A percentile compares a stretch with the other conserved stretches of the same genome.
Evolutionary conservation across 2,888 invertebrate species (phyloP).

Genomic region (Phyllotreta striolata): DNA sequence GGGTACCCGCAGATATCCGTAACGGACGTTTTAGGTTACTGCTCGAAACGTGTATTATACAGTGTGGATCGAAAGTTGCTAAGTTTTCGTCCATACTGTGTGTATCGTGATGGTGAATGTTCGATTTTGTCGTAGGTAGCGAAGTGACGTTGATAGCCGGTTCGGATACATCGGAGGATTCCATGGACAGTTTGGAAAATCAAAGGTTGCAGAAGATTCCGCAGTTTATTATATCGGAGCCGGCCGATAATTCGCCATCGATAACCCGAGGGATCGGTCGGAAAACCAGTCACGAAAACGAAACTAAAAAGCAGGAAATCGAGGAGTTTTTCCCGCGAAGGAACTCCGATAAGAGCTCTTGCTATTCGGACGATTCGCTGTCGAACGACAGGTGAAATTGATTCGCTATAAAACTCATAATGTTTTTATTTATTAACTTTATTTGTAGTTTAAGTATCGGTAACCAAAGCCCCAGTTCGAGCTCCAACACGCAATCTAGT

Average conservation of each 20-base stretch:
- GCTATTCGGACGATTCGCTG: slow-evolving; percentile 77
- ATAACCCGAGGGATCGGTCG: slow-evolving; percentile 75
- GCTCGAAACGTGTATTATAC: too few species aligned
- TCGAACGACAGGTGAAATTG: slow-evolving; percentile 66
- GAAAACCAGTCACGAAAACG: slow-evolving; percentile 72
- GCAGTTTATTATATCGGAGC: slow-evolving; percentile 76
- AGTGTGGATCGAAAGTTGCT: too few species aligned
- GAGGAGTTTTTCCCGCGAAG: slow-evolving; percentile 66
- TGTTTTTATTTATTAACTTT: slow-evolving; percentile 1
- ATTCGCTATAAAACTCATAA: too few species aligned
- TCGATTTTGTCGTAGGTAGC: slow-evolving; percentile 67
- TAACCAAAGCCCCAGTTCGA: slow-evolving; percentile 60
- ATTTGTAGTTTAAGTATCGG: slow-evolving; percentile 54
- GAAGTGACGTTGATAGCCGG: slow-evolving; percentile 80
- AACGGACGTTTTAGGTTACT: slow-evolving; percentile 88
- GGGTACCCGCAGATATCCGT: slow-evolving; percentile 87
- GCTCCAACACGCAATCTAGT: slow-evolving; percentile 57
- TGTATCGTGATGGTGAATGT: background rate
- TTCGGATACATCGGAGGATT: slow-evolving; percentile 77
- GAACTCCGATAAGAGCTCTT: slow-evolving; percentile 74
- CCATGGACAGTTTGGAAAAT: slow-evolving; percentile 73
- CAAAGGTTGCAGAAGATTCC: slow-evolving; percentile 63
- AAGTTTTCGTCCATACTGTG: too few species aligned
- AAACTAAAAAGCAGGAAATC: slow-evolving; percentile 48
- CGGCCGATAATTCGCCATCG: slow-evolving; percentile 78